phyloP scores from a whole-genome alignment of 2,888 invertebrate genomes.

The Chrysotoxum bicinctum region DNA sequence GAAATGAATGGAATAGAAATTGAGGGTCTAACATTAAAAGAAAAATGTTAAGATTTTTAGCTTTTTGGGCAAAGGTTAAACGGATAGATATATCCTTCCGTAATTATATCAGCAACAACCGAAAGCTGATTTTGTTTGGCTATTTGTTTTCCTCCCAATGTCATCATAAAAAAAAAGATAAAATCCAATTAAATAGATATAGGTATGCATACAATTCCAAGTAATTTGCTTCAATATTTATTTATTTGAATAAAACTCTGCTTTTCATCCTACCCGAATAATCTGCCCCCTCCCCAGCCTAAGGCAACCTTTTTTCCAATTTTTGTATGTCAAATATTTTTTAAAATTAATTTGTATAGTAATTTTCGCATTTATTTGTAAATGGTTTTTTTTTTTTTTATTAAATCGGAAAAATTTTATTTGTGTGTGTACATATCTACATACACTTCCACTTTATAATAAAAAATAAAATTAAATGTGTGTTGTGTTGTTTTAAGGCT shows the following conservation, averaged over 20 bases:
- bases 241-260: no score
- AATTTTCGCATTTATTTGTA: background rate
- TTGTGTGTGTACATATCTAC: no score
- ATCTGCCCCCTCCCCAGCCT: no score
- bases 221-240: conserved; percentile 1
- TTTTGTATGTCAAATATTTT: background rate
- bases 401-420: conserved; percentile 10
- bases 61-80: no score
- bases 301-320: background rate
- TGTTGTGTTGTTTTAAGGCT: background rate
- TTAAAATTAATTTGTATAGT: background rate
- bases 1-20: no score
- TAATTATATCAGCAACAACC: background rate
- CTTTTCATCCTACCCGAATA: no score
- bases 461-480: background rate
- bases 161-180: background rate
- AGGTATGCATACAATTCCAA: no score
- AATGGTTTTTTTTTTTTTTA: background rate
- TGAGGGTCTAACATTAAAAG: no score
- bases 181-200: background rate
- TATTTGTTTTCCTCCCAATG: background rate
- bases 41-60: no score
- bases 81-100: no score
- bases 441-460: background rate
- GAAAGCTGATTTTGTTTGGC: background rate